Base-by-base conservation (phyloP, 1,140 invertebrate genomes). In the Brachionus paranguensis region DNA sequence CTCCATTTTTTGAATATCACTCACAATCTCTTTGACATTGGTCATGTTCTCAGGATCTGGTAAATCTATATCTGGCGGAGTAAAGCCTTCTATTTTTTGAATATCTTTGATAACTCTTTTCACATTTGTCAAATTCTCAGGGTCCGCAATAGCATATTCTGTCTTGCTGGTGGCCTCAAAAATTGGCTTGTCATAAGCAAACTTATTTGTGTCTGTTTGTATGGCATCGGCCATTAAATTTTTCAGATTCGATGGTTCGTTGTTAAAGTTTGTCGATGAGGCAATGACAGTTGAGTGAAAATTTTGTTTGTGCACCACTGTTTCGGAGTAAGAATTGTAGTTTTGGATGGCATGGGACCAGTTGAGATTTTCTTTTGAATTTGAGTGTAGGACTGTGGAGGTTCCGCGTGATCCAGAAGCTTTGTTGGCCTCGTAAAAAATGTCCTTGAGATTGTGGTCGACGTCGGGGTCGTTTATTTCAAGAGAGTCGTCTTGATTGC, bases 211-310 rank as follows among this genome's bases (percentile, higher is more conserved):
- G 33, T 72, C 41, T 20, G 29, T 14, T 50, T 27, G 43, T 2
- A 50, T 50, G 47, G 27, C 72, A 47, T 76, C 45, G 24, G 8
- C 27, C 72, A 76, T 76, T 37, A 76, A 47, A 47, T 76, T 10
- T 50, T 76, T 76, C 17, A 76, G 27, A 76, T 76, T 76, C n/a
- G 72, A 27, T 29, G 72, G 4, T 76, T 76, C 43, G n/a, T 33
- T 50, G 27, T 76, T 50, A 29, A 27, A 27, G 27, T 76, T 76
- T 8, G 43, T 12, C 10, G n/a, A 37, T 3, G 72, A 76, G 12
- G 41, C 10, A 29, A 27, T 76, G 11, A 50, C 24, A 27, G 45
- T 76, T 2, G 72, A 72, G 33, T 72, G 12, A 72, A 43, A 72
- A 20, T 37, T 72, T 72, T 72, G 68, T 24, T 72, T 72, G 33